phyloP scores from a whole-genome alignment of 2,113 vertebrate species.

The Lophius piscatorius region DNA sequence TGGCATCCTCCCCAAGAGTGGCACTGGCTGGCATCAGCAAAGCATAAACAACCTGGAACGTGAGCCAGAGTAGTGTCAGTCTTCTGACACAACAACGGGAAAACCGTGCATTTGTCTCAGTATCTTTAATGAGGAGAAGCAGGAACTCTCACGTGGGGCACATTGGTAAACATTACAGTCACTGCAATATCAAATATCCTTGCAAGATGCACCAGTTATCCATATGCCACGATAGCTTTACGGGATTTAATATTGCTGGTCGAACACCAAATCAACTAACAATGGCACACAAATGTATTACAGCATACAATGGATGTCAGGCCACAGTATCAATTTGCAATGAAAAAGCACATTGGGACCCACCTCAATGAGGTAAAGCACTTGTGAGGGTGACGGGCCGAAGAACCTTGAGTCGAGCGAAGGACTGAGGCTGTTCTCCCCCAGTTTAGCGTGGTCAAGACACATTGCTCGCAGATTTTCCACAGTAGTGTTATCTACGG shows the following conservation, averaged over 20 bases:
- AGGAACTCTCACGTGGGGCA: not conserved
- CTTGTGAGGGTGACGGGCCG: constrained; percentile 98
- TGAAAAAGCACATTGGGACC: constrained; percentile 21
- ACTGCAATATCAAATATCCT: not conserved
- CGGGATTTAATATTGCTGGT: not conserved
- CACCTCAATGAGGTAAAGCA: constrained; percentile 99
- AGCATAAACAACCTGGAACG: constrained; percentile 93
- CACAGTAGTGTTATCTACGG: constrained; percentile 94
- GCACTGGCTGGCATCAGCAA: constrained; percentile 98
- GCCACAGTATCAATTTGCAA: not conserved
- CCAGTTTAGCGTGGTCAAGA: constrained; percentile 97
- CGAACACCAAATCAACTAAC: not conserved
- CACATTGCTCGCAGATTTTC: constrained; percentile 96
- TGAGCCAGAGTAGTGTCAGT: not conserved
- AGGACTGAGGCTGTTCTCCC: constrained; percentile 97
- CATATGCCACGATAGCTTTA: not conserved
- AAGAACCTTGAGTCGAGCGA: constrained; percentile 97
- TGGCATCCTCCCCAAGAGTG: constrained; percentile 95
- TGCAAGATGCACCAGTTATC: not conserved
- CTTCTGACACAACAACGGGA: not conserved
- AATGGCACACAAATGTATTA: not conserved
- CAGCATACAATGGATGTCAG: not conserved
- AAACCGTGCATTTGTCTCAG: not conserved
- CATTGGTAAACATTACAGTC: not conserved
- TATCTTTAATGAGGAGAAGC: not conserved